These are phyloP conservation scores for Biston stratarius DNA, from an alignment of 2,888 invertebrate species.

Conservation along the genomic window DNA sequence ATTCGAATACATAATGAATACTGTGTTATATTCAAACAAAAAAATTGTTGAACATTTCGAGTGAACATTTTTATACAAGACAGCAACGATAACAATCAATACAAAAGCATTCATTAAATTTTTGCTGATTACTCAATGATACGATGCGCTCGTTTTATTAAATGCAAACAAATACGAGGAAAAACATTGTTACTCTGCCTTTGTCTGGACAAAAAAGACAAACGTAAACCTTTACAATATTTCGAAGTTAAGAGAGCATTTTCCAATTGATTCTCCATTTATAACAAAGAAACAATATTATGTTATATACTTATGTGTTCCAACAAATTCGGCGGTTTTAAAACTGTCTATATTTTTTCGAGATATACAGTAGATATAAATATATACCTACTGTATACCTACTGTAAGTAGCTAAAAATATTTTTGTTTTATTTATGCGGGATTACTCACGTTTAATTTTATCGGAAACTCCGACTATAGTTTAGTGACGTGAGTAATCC, in stretches of 20 bases:
- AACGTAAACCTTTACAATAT: not conserved
- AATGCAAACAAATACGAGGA: slow-evolving; percentile 1
- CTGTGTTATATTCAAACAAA: not conserved
- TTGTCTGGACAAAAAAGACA: not conserved
- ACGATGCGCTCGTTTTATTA: not conserved
- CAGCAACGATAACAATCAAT: not conserved
- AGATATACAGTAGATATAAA: no score
- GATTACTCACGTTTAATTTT: no score
- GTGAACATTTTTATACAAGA: no score
- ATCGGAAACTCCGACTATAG: no score
- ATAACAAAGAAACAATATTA: not conserved
- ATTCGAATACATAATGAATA: not conserved
- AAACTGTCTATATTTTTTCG: no score
- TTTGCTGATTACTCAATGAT: not conserved
- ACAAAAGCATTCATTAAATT: not conserved
- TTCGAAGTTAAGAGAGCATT: not conserved
- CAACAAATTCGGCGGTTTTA: no score
- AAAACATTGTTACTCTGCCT: not conserved
- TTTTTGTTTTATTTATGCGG: no score
- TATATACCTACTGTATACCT: no score
- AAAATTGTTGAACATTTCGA: not conserved
- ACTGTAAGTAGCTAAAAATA: no score
- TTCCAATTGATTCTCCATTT: not conserved
- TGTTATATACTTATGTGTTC: no score
- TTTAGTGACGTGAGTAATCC: no score